Base-by-base conservation (phyloP, 2,797 vertebrate genomes). In the Alca torda region DNA sequence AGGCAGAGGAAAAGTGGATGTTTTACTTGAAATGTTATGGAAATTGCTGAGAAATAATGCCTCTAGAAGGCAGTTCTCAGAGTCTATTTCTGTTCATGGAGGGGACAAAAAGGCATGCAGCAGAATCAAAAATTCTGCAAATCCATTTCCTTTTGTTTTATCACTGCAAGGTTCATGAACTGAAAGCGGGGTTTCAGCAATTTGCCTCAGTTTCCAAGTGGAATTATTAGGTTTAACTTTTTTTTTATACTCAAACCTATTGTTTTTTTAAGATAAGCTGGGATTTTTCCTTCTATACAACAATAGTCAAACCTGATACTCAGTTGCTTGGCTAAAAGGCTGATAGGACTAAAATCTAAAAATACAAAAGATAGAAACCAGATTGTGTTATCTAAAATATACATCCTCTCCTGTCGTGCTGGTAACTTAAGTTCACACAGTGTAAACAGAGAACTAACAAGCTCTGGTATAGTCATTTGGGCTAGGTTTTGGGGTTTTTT, bases 361-460 rank as follows among this genome's bases (percentile, higher is more conserved):
- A 96, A 88, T 86, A 95, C 72, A 87, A 97, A 90, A 92, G 98
- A 98, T 77, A 94, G 95, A 97, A 98, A 97, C 95, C 98, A 98
- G 98, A 97, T 77, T 95, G 45, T 65, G 70, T 94, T 95, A 96
- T 97, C 96, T 97, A 97, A 97, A 97, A 92, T 97, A 98, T 92
- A 98, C 97, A 98, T 98, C 97, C 98, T 97, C 92, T 96, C 79
- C 93, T 90, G 89, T 86, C 75, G 33, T 89, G 93, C 89, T 95
- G 93, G 97, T 96, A 97, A 97, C 84, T 86, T 73, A 63, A 82
- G 89, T 97, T 95, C 90, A 89, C 54, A 65, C 33, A 90, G 74
- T 95, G 69, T 95, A 95, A 90, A 86, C 33, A 93, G 88, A 97
- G 96, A 93, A 69, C 78, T 77, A 95, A 93, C 59, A 81, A 74